Evolutionary conservation across 2,113 vertebrate genomes (phyloP).

Genomic region (Calidris pugnax): DNA sequence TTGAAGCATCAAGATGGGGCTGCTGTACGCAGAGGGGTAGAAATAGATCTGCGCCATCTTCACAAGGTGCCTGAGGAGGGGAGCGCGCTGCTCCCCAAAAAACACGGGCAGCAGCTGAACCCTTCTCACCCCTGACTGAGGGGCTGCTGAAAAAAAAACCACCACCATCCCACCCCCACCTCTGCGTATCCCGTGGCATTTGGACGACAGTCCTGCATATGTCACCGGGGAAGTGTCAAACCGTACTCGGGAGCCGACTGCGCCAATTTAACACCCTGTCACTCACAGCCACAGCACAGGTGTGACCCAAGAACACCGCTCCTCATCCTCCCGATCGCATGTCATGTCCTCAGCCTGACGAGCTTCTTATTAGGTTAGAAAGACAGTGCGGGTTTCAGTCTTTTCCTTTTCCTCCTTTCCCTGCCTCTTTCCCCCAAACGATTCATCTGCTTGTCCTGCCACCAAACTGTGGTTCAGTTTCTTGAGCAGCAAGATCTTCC

Average conservation of each 20-base stretch:
- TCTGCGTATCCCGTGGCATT: background rate
- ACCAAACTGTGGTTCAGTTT: background rate
- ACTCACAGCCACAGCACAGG: background rate
- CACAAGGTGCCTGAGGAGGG: background rate
- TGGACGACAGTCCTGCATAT: background rate
- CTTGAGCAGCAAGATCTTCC: background rate
- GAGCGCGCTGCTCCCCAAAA: background rate
- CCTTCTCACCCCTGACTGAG: background rate
- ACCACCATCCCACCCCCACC: rapidly evolving
- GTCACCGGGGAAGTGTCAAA: background rate
- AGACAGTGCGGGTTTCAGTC: background rate
- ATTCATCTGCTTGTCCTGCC: background rate
- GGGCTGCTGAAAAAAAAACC: background rate
- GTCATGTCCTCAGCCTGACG: background rate
- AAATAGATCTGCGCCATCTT: background rate
- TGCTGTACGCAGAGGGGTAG: background rate
- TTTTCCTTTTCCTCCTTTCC: background rate
- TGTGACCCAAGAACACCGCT: background rate
- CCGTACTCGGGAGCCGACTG: background rate
- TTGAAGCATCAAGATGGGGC: background rate
- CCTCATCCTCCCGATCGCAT: background rate
- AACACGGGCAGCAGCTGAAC: background rate
- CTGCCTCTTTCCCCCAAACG: background rate
- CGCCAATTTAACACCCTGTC: background rate
- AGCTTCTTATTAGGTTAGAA: background rate